Conservation (phyloP, 1,140 invertebrate species). For the Penaeus vannamei region DNA sequence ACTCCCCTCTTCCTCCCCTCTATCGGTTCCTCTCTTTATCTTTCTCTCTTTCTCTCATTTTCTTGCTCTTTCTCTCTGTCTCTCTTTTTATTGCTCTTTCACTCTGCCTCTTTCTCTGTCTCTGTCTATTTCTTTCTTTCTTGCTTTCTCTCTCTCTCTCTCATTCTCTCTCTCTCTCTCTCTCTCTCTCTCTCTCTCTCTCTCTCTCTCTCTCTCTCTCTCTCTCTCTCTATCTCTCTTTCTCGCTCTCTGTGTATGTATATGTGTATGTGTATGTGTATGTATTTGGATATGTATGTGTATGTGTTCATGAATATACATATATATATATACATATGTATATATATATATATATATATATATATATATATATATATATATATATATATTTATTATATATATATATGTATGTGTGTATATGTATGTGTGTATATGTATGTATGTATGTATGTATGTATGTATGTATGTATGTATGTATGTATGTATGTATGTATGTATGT, state of each 20-base stretch:
- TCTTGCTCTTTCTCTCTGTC: neutral
- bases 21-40: neutral
- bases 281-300: neutral
- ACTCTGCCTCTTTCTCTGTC: neutral
- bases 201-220: neutral
- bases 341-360: slow-evolving; percentile 4
- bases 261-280: neutral
- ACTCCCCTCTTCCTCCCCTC: neutral
- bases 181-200: neutral
- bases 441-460: neutral
- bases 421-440: neutral
- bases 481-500: neutral
- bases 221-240: neutral
- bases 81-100: neutral
- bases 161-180: neutral
- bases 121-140: neutral
- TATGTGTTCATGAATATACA: slow-evolving; percentile 17
- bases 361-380: slow-evolving; percentile 7
- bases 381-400: too few relatives aligned
- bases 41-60: neutral
- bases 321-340: slow-evolving; percentile 13
- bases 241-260: neutral
- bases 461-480: slow-evolving; percentile 29
- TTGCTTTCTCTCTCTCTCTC: neutral
- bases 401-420: neutral